These are phyloP conservation scores for Clarias gariepinus DNA, from an alignment of 2,113 vertebrate species.

Conservation along the genomic window DNA sequence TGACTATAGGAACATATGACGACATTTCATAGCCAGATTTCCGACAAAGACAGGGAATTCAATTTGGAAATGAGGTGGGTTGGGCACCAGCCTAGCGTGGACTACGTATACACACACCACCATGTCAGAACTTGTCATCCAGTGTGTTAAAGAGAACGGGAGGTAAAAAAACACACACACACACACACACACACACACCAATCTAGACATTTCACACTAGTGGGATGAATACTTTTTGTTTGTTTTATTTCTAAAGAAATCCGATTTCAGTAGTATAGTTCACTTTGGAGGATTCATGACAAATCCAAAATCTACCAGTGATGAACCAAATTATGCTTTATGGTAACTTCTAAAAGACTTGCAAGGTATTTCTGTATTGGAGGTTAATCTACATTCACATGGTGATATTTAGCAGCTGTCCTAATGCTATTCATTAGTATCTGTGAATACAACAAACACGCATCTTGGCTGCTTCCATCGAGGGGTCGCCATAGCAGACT, in stretches of 20 bases:
- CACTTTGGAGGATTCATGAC: neutral
- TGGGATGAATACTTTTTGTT: neutral
- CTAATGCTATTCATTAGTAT: neutral
- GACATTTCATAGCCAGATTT: neutral
- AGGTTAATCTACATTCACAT: neutral
- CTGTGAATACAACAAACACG: neutral
- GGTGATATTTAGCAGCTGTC: neutral
- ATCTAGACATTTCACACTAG: neutral
- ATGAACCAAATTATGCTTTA: neutral
- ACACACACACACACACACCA: neutral
- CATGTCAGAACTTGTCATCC: too few species aligned
- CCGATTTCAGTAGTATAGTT: neutral
- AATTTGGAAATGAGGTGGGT: neutral
- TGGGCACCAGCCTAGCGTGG: too few species aligned
- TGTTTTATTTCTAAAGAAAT: too few species aligned
- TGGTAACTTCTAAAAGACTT: neutral
- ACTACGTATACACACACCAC: too few species aligned
- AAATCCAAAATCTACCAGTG: neutral
- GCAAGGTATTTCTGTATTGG: neutral
- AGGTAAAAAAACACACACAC: too few species aligned
- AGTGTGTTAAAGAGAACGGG: too few species aligned
- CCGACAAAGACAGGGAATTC: neutral
- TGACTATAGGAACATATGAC: neutral
- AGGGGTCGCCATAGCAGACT: too few species aligned
- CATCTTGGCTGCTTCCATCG: too few species aligned